These are phyloP conservation scores for Myodes glareolus DNA, from an alignment of 2,113 vertebrate species.

Conservation along the genomic window DNA sequence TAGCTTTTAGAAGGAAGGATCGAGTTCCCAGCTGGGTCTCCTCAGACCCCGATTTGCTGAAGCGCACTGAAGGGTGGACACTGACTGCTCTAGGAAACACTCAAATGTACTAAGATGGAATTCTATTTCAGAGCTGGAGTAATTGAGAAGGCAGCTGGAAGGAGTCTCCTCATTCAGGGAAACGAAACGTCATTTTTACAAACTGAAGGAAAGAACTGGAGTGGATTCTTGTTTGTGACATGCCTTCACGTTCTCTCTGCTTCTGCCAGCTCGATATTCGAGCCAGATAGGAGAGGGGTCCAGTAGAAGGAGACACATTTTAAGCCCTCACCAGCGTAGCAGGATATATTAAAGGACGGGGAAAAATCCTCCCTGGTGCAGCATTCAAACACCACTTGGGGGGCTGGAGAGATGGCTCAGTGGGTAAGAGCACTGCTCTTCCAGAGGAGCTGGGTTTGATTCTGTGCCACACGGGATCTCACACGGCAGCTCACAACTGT, in stretches of 20 bases:
- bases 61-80: neutral
- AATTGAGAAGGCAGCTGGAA: slow-evolving; percentile 20
- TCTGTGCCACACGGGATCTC: too few relatives aligned
- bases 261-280: slow-evolving; percentile 50
- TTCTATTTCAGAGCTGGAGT: slow-evolving; percentile 1
- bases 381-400: neutral
- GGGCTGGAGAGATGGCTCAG: too few relatives aligned
- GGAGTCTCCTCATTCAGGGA: slow-evolving; percentile 14
- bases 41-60: neutral
- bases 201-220: neutral
- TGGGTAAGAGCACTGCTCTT: too few relatives aligned
- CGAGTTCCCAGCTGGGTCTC: neutral
- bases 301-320: neutral
- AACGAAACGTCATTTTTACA: slow-evolving; percentile 55
- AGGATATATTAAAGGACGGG: neutral
- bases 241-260: neutral
- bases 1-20: neutral
- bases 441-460: too few relatives aligned
- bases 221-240: slow-evolving; percentile 28
- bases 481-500: too few relatives aligned
- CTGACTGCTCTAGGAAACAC: neutral
- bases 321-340: neutral
- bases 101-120: neutral
- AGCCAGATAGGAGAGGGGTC: slow-evolving; percentile 54
- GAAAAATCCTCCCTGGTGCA: neutral